phyloP scores from a whole-genome alignment of 2,797 vertebrate species.

The Vipera latastei region DNA sequence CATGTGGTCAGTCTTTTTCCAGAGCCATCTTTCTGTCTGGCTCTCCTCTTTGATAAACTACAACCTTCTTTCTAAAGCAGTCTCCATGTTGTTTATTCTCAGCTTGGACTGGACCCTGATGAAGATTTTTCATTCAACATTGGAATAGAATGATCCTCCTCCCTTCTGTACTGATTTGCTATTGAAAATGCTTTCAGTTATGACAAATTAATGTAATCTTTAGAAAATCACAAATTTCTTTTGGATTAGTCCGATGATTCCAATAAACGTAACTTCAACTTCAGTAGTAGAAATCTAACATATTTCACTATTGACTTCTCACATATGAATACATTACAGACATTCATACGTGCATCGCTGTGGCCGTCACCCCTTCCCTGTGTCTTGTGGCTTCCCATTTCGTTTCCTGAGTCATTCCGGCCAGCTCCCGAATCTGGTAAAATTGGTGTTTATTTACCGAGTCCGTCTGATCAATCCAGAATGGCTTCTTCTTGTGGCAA shows the following conservation, averaged over 20 bases:
- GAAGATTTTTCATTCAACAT: no score
- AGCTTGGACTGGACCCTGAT: no score
- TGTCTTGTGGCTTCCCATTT: background rate
- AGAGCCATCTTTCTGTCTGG: no score
- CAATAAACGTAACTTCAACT: conserved; percentile 49
- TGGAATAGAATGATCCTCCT: conserved; percentile 36
- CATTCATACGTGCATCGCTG: background rate
- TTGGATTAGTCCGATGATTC: conserved; percentile 47
- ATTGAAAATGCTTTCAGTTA: conserved; percentile 25
- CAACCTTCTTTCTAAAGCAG: no score
- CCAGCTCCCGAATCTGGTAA: background rate
- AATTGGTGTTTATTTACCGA: background rate
- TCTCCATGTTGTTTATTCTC: no score
- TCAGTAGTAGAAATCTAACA: conserved; percentile 18
- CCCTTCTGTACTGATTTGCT: conserved; percentile 24
- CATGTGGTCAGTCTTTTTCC: no score
- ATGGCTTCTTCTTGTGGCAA: conserved; percentile 98
- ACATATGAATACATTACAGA: conserved; percentile 1
- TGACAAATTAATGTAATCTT: conserved; percentile 43
- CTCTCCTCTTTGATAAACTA: no score
- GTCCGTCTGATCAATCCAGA: conserved; percentile 31
- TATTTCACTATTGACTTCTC: conserved; percentile 30
- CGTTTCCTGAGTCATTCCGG: background rate
- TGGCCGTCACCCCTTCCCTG: background rate
- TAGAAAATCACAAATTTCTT: conserved; percentile 23